Base-by-base conservation (phyloP, 2,113 vertebrate genomes). In the Ceuthmochares aereus region DNA sequence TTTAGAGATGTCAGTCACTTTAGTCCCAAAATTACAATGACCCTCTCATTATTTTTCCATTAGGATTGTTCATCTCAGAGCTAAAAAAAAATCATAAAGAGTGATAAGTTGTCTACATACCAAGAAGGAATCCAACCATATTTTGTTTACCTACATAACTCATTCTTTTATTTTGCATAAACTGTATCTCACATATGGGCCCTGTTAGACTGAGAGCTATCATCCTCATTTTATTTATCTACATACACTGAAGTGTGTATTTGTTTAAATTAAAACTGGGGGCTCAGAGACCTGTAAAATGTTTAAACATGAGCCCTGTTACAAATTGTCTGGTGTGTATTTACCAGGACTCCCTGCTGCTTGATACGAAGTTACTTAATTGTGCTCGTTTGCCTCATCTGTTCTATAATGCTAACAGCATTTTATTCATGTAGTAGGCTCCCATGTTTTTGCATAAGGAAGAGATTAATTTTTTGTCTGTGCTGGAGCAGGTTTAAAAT, bases 301-400 rank as follows among this genome's bases (percentile, higher is more conserved):
- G 76, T 93, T 88, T 95, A 93, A 95, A 92, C 69, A 90, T 68
- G 69, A 94, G 73, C 54, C 2, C 3, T 3, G 73, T 75, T 94
- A 89, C 88, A 88, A 96, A 96, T 94, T 82, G 80, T 56, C 56
- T 94, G 93, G 79, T 94, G 96, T 95, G 84, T 95, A 79, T 95
- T 96, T 97, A 96, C 86, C 87, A 92, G 1, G 17, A 64, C 54
- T 54, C 76, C 94, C 96, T 3, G 73, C 95, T 95, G 96, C 66
- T 89, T 84, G 84, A 78, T 78, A 56, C 5, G 3, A 66, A 92
- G 27, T 92, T 88, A 89, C 74, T 95, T 94, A 95, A 96, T 97
- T 95, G 94, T 89, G 93, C 87, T 96, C 63, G 74, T 95, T 96
- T 95, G 91, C 74, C 95, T 97, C 87, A 73, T 95, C 91, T 94